Base-by-base conservation (phyloP, 2,113 vertebrate genomes). In the Neodontobutis hainanensis region DNA sequence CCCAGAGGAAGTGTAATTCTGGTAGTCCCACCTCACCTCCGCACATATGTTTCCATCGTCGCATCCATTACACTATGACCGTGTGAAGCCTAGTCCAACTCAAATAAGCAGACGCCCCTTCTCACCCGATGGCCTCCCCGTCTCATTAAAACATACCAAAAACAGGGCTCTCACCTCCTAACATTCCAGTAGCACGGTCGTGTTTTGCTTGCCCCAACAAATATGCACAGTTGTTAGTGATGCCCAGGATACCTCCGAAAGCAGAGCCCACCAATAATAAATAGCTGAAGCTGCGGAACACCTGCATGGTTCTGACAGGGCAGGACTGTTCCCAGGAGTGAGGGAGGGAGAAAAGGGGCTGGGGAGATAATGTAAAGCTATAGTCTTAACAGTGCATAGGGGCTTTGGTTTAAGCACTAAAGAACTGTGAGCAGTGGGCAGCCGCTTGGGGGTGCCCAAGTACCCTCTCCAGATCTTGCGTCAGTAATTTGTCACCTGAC, bases 191-290 rank as follows among this genome's bases (percentile, higher is more conserved):
- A 67, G 77, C 73, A 69, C 84, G 85, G 85, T 86, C 93, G 80
- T 94, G 87, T 96, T 97, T 96, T 93, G 87, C 86, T 95, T 95
- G 91, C 92, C 89, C 91, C 91, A 92, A 93, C 92, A 93, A 81
- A 73, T 94, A 94, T 92, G 88, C 92, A 90, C 86, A 90, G 92
- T 89, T 92, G 92, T 94, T 90, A 84, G 91, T 88, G 93, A 92
- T 72, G 91, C 91, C 87, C 48, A 76, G 90, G 90, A 75, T 55
- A 92, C 89, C 92, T 94, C 88, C 91, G 92, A 74, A 87, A 87
- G 87, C 86, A 49, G 86, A 83, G 90, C 84, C 78, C 86, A 91
- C 88, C 90, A 87, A 91, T 93, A 94, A 94, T 92, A 94, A 95
- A 94, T 90, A 88, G 93, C 93, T 91, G 91, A 94, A 92, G 88